These are phyloP conservation scores for Ligdia adustata DNA, from an alignment of 2,888 invertebrate species.

Conservation along the genomic window DNA sequence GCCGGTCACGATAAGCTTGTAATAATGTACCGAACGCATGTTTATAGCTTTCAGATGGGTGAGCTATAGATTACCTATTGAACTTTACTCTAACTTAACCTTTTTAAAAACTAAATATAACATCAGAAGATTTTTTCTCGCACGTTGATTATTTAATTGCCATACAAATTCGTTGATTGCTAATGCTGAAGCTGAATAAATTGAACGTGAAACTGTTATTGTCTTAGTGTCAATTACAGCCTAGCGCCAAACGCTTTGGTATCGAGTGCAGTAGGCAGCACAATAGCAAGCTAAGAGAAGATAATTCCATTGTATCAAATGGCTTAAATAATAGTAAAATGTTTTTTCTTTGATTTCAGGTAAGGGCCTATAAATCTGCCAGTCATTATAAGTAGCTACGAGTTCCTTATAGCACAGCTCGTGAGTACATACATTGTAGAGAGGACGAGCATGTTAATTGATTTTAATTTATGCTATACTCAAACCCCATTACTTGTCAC, in stretches of 20 bases:
- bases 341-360: conserved; percentile 37
- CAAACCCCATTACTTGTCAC: too few species aligned
- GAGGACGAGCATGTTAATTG: too few species aligned
- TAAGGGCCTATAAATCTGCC: conserved; percentile 40
- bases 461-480: too few species aligned
- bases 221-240: conserved; percentile 27
- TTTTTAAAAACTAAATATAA: background rate
- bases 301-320: conserved; percentile 40
- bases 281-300: conserved; percentile 33
- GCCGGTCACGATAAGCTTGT: conserved; percentile 78
- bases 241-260: conserved; percentile 21
- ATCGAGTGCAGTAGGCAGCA: conserved; percentile 38
- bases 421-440: conserved; percentile 14
- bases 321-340: conserved; percentile 34
- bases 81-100: conserved; percentile 1
- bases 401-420: conserved; percentile 8
- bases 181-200: conserved; percentile 28
- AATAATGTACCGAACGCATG: conserved; percentile 58
- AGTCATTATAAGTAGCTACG: conserved; percentile 25
- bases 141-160: conserved; percentile 13
- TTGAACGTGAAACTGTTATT: conserved; percentile 31
- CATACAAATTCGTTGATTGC: conserved; percentile 24
- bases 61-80: conserved; percentile 10
- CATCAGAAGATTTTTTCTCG: background rate
- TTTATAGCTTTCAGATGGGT: conserved; percentile 46